Percentiles rank a stretch among this genome's conserved stretches.
Conservation (phyloP, 2,888 invertebrate species). For the Crocallis elinguaria region DNA sequence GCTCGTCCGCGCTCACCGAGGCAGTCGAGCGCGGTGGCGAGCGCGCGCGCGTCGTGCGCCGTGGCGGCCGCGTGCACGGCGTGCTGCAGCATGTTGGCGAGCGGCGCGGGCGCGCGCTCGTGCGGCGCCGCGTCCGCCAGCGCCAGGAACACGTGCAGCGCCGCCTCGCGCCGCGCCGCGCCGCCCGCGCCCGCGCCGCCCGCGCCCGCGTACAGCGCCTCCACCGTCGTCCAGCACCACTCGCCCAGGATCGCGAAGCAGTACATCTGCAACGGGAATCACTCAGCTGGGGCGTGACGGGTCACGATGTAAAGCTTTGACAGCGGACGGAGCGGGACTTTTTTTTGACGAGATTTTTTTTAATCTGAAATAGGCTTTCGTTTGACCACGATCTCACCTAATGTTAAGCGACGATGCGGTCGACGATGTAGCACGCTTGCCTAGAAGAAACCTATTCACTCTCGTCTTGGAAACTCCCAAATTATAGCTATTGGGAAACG, state of each 20-base stretch:
- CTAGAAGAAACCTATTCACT: too few species aligned
- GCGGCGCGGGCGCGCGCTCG: conserved; percentile 72
- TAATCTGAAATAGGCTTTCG: too few species aligned
- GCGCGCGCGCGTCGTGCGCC: conserved; percentile 78
- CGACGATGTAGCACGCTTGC: too few species aligned
- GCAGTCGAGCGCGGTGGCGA: conserved; percentile 90
- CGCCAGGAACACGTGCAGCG: conserved; percentile 82
- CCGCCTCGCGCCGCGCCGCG: conserved; percentile 80
- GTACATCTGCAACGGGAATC: conserved; percentile 87
- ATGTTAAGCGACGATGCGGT: too few species aligned
- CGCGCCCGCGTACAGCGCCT: conserved; percentile 85
- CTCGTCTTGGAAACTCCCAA: too few species aligned
- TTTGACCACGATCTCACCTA: too few species aligned
- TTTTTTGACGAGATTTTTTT: too few species aligned
- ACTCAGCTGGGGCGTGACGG: too few species aligned
- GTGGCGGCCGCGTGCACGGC: conserved; percentile 54
- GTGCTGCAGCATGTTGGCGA: conserved; percentile 60
- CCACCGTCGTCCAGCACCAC: conserved; percentile 89
- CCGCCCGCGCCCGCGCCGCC: conserved; percentile 86
- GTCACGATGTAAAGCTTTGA: too few species aligned
- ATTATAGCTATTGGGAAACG: too few species aligned
- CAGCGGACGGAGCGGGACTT: too few species aligned
- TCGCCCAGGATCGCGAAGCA: conserved; percentile 93
- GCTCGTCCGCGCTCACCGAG: too few species aligned
- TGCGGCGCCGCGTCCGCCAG: conserved; percentile 79